Evolutionary conservation across 2,797 vertebrate species (phyloP), one percentile per base, ranked within the genome.

Genomic region (Gadopsis marmoratus): DNA sequence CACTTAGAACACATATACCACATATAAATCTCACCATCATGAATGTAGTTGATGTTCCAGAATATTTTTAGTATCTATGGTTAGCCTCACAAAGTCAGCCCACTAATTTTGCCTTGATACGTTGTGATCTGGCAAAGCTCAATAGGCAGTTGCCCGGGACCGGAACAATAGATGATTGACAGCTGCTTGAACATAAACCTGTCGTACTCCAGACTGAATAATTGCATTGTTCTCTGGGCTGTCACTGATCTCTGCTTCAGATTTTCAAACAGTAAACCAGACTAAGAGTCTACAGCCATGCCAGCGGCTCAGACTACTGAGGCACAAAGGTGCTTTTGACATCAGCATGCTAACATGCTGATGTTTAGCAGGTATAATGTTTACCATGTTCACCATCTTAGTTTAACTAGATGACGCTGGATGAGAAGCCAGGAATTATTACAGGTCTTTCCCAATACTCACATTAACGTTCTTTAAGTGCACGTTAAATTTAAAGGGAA

Each of bases 51-150:
- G n/a, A 39, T 67, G 48, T 74, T 64, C 2, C 26, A 41, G 50
- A 23, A 54, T 45, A 43, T 65, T 39, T 65, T 23, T 64, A n/a
- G 17, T 75, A 37, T 85, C 66, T 47, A 73, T 56, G 45, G n/a
- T 72, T 26, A 47, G 59, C 53, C 68, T 76, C 63, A 79, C 63
- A 74, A 64, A 79, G 48, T 74, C 54, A 70, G 12, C 50, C 37
- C 53, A 65, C 17, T 62, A 33, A 55, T 31, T 53, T 68, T 56
- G 23, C 26, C 62, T 63, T 74, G 23, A 54, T 71, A 23, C 35
- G 67, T 60, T 51, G n/a, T 45, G 53, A 64, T 65, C 45, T 61
- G 23, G 16, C 12, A 39, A 5, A 54, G n/a, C 33, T 62, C n/a
- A 31, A 10, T 16, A 10, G 14, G 51, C 37, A 33, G 43, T 66